Evolutionary conservation across 2,113 vertebrate species (phyloP).

Genomic region (Passer montanus): DNA sequence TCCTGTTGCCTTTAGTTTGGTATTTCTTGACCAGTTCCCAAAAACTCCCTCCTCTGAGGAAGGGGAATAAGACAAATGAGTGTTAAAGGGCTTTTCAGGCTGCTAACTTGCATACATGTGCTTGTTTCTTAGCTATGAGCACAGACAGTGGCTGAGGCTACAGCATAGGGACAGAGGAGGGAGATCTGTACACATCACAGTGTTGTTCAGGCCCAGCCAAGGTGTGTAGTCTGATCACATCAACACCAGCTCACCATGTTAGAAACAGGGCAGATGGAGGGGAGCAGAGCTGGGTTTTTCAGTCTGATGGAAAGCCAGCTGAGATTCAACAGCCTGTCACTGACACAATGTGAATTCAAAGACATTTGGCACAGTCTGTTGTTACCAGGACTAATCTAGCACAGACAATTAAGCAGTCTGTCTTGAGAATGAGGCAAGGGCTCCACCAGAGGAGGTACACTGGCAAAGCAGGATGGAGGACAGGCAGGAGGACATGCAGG

Average conservation of each 20-base stretch:
- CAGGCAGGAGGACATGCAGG: not conserved
- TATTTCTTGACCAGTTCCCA: conserved; percentile 1
- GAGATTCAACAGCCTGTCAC: not conserved
- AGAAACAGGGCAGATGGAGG: not conserved
- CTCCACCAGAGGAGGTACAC: not conserved
- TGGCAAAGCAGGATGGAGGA: conserved; percentile 19
- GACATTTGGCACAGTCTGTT: conserved; percentile 47
- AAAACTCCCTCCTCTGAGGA: conserved; percentile 12
- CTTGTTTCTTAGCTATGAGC: conserved; percentile 13
- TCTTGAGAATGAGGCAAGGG: not conserved
- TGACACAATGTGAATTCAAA: not conserved
- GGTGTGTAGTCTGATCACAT: not conserved
- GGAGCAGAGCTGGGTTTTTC: not conserved
- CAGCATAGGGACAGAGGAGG: conserved; percentile 4
- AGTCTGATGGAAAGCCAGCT: not conserved
- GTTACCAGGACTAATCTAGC: conserved; percentile 16
- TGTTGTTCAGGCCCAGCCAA: conserved; percentile 63
- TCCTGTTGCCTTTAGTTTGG: not conserved
- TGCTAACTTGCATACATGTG: not conserved
- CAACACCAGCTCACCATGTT: not conserved
- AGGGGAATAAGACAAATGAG: not conserved
- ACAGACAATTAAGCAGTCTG: not conserved
- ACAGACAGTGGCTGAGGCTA: conserved; percentile 21
- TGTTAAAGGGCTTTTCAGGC: not conserved
- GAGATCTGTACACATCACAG: conserved; percentile 66